Evolutionary conservation across 2,113 vertebrate species (phyloP), one percentile per base, ranked within the genome.

Genomic region (Pampusana beccarii): DNA sequence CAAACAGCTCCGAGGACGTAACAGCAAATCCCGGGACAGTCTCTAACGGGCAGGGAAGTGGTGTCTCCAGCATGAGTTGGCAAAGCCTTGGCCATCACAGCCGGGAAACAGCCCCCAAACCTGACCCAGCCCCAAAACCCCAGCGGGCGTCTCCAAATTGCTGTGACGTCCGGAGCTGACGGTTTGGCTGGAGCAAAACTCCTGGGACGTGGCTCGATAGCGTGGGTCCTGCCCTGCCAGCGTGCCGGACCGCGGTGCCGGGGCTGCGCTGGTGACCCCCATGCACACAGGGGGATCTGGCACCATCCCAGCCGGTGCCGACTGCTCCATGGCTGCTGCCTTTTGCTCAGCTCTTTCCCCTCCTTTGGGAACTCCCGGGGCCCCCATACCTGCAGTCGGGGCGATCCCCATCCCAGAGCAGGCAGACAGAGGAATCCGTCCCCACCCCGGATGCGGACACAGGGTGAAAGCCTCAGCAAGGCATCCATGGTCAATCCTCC

Each of bases 241-340:
- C 1, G 0, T 0, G 2, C 38, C 1, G 7, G 44, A 57, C 18
- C 36, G 5, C 38, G 20, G 44, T 0, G 0, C 31, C 0, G 2
- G 84, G 38, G 36, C 58, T 72, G 29, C 8, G 21, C 57, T 61
- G 80, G 72, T 1, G 0, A 72, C 44, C 42, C n/a, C 42, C 2
- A 1, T 80, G 80, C 74, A 70, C 4, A 0, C 0, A 2, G 10
- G 23, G 9, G 16, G 53, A 91, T 91, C 71, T 80, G 66, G 78
- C 31, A 17, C 36, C 17, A 1, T n/a, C 23, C 28, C 5, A 29
- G 60, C 13, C 13, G 3, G 34, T 38, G 72, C 58, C 3, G 4
- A 51, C 77, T 69, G 62, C 62, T 67, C 67, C 79, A 31, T 0
- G 3, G 56, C 48, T 60, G 29, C 57, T 84, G 67, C 72, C 48